These are phyloP conservation scores for Drosophila albomicans DNA, from an alignment of 1,140 invertebrate species.

Conservation along the genomic window DNA sequence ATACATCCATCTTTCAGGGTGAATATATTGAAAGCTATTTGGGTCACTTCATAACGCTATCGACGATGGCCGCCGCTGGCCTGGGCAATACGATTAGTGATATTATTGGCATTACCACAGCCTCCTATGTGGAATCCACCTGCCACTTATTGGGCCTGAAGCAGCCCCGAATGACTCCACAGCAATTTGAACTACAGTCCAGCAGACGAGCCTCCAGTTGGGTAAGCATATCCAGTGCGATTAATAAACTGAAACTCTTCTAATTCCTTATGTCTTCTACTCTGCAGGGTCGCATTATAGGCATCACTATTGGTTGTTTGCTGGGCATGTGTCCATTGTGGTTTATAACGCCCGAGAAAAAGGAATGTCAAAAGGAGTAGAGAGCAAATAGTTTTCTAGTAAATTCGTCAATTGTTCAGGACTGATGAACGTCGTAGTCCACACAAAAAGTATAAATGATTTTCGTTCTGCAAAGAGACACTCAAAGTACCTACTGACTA, in stretches of 20 bases:
- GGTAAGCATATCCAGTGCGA: conserved; percentile 44
- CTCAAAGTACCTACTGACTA: conserved; percentile 61
- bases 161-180: conserved; percentile 92
- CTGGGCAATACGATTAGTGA: conserved; percentile 98
- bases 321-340: conserved; percentile 97
- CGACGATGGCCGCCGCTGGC: conserved; percentile 97
- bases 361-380: not conserved
- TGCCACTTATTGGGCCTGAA: conserved; percentile 93
- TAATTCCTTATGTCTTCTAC: conserved; percentile 8
- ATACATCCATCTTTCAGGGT: conserved; percentile 87
- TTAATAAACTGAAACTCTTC: not conserved
- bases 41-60: conserved; percentile 93
- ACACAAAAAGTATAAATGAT: not conserved
- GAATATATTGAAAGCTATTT: conserved; percentile 97
- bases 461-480: conserved; percentile 40
- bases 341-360: conserved; percentile 86
- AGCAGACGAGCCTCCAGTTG: conserved; percentile 91
- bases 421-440: not conserved
- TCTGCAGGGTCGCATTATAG: conserved; percentile 90
- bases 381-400: conserved; percentile 2
- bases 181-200: conserved; percentile 92
- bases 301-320: conserved; percentile 96
- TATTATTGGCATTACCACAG: conserved; percentile 96
- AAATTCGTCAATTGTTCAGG: conserved; percentile 29
- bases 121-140: conserved; percentile 95